These are phyloP conservation scores for Andinoacara biseriatus DNA, from an alignment of 2,113 vertebrate species.

Conservation along the genomic window DNA sequence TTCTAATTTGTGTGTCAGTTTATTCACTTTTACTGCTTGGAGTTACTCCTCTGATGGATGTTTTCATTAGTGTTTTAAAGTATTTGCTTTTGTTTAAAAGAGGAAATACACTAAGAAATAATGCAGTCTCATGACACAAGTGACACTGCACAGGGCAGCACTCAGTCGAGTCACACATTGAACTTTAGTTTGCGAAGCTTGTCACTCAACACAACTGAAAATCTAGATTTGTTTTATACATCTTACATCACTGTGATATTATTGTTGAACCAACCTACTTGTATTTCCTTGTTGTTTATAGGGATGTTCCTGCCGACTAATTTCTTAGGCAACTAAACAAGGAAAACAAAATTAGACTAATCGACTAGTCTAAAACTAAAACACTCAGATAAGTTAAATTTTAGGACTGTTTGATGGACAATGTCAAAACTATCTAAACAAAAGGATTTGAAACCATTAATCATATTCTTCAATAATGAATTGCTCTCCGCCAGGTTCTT, in stretches of 20 bases:
- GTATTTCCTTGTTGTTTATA: not conserved
- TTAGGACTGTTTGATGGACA: too few relatives aligned
- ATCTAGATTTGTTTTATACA: not conserved
- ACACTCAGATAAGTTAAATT: too few relatives aligned
- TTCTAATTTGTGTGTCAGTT: not conserved
- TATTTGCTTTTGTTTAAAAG: not conserved
- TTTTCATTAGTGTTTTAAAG: not conserved
- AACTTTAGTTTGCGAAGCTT: not conserved
- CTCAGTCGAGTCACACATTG: not conserved
- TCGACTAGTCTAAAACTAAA: too few relatives aligned
- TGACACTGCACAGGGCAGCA: not conserved
- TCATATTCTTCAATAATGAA: too few relatives aligned
- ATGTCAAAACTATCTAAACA: too few relatives aligned
- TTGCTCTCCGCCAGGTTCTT: too few relatives aligned
- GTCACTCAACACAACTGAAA: not conserved
- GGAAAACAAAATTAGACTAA: too few relatives aligned
- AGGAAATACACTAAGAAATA: not conserved
- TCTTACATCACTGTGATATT: not conserved
- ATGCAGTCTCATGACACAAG: not conserved
- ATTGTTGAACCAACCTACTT: not conserved
- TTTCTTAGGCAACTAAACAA: too few relatives aligned
- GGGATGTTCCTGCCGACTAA: too few relatives aligned
- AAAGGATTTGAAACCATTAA: too few relatives aligned
- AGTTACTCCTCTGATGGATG: not conserved
- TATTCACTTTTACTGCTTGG: not conserved